Evolutionary conservation across 2,113 vertebrate genomes (phyloP).

Genomic region (Microcebus griseorufus): DNA sequence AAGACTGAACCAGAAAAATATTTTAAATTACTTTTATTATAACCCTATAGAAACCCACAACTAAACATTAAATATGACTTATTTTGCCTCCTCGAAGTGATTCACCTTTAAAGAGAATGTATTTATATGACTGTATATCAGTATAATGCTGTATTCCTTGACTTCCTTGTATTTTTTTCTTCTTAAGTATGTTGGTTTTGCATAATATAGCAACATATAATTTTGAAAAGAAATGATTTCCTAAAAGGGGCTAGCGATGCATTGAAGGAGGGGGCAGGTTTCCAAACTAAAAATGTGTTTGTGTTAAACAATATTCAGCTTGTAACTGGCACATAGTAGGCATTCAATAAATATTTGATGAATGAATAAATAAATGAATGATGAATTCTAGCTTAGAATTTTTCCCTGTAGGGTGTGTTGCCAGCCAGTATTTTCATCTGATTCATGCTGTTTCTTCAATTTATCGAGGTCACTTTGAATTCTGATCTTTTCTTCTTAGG

Average conservation of each 20-base stretch:
- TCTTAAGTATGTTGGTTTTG: background rate
- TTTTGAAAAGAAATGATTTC: slow-evolving; percentile 39
- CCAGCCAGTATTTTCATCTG: slow-evolving; percentile 47
- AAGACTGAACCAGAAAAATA: background rate
- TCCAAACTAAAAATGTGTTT: background rate
- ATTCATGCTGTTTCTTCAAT: slow-evolving; percentile 71
- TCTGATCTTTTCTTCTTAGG: slow-evolving; percentile 57
- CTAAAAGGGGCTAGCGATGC: background rate
- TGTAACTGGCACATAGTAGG: slow-evolving; percentile 60
- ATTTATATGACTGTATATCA: background rate
- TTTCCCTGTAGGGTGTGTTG: background rate
- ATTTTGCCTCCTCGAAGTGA: background rate
- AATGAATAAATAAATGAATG: slow-evolving; percentile 41
- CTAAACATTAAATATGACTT: slow-evolving; percentile 40
- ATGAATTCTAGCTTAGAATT: background rate
- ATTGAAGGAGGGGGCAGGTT: background rate
- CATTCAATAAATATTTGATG: slow-evolving; percentile 55
- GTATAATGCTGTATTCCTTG: background rate
- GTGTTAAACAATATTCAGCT: slow-evolving; percentile 34
- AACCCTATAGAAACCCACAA: background rate
- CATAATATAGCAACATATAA: background rate
- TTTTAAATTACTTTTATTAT: slow-evolving; percentile 33
- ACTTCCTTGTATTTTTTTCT: background rate
- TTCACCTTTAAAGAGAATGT: slow-evolving; percentile 23
- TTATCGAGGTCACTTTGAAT: slow-evolving; percentile 68